phyloP scores from a whole-genome alignment of 1,140 invertebrate species.

The Agrilus planipennis region DNA sequence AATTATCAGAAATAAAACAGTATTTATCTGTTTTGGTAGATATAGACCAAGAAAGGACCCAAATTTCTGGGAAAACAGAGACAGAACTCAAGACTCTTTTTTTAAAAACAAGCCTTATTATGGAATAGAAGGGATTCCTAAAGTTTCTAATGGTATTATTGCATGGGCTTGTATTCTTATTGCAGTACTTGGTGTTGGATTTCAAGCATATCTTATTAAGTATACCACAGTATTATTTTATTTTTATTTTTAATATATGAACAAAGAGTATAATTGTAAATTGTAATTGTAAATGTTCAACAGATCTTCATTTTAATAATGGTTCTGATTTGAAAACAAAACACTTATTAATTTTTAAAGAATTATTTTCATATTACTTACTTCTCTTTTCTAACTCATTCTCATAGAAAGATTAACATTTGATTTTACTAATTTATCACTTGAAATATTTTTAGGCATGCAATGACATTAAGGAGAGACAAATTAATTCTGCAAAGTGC shows the following conservation, averaged over 20 bases:
- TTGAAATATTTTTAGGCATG: constrained; percentile 37
- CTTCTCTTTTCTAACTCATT: no score
- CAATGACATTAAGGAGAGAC: constrained; percentile 35
- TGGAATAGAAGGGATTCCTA: constrained; percentile 43
- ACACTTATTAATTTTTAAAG: no score
- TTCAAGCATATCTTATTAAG: constrained; percentile 44
- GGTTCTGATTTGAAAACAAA: no score
- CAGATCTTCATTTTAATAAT: no score
- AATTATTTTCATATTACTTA: no score
- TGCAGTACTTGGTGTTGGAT: constrained; percentile 37
- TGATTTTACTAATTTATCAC: no score
- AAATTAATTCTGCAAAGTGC: constrained; percentile 35
- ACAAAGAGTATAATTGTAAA: not conserved
- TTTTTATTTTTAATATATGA: constrained; percentile 6
- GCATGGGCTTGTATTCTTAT: constrained; percentile 39
- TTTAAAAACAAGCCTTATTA: constrained; percentile 40
- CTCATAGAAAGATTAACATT: no score
- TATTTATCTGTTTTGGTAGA: constrained; percentile 9
- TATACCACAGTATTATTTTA: constrained; percentile 21
- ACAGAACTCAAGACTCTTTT: constrained; percentile 24
- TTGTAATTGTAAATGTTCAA: not conserved
- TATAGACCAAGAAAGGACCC: constrained; percentile 30
- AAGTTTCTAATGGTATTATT: constrained; percentile 43
- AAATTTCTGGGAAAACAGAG: constrained; percentile 22
- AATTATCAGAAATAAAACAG: not conserved